These are phyloP conservation scores for Heliconius congener DNA, from an alignment of 1,140 invertebrate species.

Conservation along the genomic window DNA sequence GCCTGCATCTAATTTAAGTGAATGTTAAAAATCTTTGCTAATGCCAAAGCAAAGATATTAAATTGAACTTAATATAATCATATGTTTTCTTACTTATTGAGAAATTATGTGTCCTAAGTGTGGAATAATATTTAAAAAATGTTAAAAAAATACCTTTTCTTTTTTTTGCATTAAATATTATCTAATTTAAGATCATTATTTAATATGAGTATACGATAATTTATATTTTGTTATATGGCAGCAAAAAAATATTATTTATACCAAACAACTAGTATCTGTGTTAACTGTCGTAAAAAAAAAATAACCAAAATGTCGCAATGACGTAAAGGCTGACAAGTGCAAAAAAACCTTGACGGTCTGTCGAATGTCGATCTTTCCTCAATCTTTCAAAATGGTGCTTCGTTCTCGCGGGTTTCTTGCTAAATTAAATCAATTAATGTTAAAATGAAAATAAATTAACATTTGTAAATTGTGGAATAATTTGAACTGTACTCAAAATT, in stretches of 20 bases:
- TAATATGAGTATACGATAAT: background rate
- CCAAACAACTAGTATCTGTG: background rate
- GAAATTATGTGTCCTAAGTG: too few species aligned
- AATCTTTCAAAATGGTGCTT: conserved; percentile 79
- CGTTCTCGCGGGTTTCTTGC: conserved; percentile 72
- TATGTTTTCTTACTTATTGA: too few species aligned
- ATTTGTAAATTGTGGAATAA: conserved; percentile 47
- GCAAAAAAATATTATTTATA: background rate
- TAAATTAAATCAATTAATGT: conserved; percentile 64
- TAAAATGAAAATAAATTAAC: conserved; percentile 63
- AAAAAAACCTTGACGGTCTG: conserved; percentile 72
- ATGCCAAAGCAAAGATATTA: too few species aligned
- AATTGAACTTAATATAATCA: too few species aligned
- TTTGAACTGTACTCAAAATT: conserved; percentile 49
- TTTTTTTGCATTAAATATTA: too few species aligned
- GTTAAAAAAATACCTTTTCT: too few species aligned
- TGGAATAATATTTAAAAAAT: too few species aligned
- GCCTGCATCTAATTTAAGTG: too few species aligned
- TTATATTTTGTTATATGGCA: background rate
- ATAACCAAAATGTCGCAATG: conserved; percentile 67
- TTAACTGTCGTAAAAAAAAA: conserved; percentile 33
- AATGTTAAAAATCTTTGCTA: too few species aligned
- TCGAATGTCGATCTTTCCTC: conserved; percentile 53
- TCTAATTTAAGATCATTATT: background rate
- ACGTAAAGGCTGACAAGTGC: conserved; percentile 64